These are phyloP conservation scores for Pedionomus torquatus DNA, from an alignment of 2,113 vertebrate species.

Conservation along the genomic window DNA sequence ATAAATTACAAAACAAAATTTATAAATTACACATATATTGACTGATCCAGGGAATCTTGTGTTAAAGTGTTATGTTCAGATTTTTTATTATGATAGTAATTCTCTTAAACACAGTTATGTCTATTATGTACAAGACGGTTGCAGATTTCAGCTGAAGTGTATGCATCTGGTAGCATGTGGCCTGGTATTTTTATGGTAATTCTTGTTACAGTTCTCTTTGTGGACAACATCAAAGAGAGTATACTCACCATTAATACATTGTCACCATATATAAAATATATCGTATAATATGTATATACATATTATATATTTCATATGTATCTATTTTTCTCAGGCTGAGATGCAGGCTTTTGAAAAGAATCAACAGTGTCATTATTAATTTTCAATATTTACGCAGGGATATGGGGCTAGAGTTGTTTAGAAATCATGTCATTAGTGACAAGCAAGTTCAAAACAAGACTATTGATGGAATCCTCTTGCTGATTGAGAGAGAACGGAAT, in stretches of 20 bases:
- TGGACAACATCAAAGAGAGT: background rate
- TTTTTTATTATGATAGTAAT: background rate
- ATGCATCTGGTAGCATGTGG: background rate
- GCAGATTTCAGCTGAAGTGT: background rate
- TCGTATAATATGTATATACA: background rate
- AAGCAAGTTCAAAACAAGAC: conserved; percentile 80
- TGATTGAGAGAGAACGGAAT: conserved; percentile 75
- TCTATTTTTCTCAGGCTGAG: background rate
- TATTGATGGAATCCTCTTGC: conserved; percentile 79
- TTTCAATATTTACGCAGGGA: conserved; percentile 73
- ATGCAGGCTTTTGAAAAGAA: background rate
- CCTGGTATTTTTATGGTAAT: background rate
- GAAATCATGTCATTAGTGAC: conserved; percentile 80
- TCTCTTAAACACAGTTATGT: background rate
- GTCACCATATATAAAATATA: background rate
- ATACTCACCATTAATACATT: background rate
- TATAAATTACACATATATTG: fast-evolving
- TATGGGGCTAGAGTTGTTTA: conserved; percentile 84
- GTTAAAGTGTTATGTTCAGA: background rate
- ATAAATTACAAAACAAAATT: background rate
- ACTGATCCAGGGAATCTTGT: background rate
- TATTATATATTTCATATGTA: background rate
- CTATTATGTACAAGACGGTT: background rate
- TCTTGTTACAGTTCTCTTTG: background rate
- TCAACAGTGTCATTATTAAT: background rate